phyloP scores from a whole-genome alignment of 1,140 invertebrate genomes.

The Drosophila kikkawai region DNA sequence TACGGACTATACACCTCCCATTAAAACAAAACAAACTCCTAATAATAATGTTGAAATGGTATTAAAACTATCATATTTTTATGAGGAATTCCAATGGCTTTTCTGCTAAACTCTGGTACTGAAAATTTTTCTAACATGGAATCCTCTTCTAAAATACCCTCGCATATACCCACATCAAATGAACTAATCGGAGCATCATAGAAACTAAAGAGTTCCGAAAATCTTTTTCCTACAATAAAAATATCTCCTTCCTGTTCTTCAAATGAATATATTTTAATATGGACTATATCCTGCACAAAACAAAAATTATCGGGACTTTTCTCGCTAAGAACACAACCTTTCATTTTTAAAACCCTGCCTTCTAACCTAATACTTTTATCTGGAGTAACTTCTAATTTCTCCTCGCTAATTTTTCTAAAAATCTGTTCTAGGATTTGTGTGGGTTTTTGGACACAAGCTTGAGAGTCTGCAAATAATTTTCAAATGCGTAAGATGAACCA shows the following conservation, averaged over 20 bases:
- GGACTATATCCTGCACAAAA: too few relatives aligned
- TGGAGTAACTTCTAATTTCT: neutral
- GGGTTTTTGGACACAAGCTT: neutral
- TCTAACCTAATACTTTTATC: neutral
- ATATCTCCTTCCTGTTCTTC: too few relatives aligned
- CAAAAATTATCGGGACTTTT: too few relatives aligned
- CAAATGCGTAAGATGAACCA: neutral
- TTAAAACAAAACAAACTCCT: neutral
- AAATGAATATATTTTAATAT: too few relatives aligned
- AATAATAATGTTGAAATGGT: too few relatives aligned
- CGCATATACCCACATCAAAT: neutral
- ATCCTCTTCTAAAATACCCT: neutral
- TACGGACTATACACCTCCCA: neutral
- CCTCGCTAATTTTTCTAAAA: neutral
- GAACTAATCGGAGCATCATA: too few relatives aligned
- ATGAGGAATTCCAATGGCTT: neutral
- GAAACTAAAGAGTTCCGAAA: too few relatives aligned
- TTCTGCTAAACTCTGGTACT: neutral
- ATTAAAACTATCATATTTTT: neutral
- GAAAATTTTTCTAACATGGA: neutral
- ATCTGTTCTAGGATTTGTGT: neutral
- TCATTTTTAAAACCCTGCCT: neutral
- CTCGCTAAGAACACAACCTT: neutral
- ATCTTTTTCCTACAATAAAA: too few relatives aligned
- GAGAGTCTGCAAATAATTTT: neutral